Conservation (phyloP, 2,113 vertebrate species). For the Crotalus helleri region DNA sequence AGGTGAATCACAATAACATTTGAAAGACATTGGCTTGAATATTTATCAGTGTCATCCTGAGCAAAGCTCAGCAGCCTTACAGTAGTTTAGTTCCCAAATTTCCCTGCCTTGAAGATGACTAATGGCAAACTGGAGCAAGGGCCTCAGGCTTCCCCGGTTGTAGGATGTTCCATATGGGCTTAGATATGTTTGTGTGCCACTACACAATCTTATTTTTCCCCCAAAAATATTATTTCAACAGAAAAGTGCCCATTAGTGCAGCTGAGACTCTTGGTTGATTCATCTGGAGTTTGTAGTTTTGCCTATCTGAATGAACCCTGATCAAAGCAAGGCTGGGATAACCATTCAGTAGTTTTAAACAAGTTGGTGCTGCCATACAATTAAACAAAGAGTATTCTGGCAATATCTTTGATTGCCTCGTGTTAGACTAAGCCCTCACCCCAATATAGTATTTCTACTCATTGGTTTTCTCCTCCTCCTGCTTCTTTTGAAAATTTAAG, state of each 20-base stretch:
- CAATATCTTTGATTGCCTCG: not conserved
- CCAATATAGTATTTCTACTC: not conserved
- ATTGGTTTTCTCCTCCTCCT: slow-evolving; percentile 10
- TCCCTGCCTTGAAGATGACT: slow-evolving; percentile 66
- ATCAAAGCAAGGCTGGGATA: not conserved
- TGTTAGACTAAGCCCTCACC: not conserved
- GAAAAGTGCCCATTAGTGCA: not conserved
- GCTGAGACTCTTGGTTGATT: not conserved
- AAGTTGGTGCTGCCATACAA: fast-evolving
- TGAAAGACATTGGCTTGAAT: slow-evolving; percentile 74
- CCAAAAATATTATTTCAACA: not conserved
- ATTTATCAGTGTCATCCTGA: slow-evolving; percentile 62
- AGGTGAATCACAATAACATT: slow-evolving; percentile 73
- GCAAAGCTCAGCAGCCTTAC: slow-evolving; percentile 62
- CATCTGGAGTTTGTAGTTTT: not conserved
- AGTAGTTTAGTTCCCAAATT: slow-evolving; percentile 34
- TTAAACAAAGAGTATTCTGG: not conserved
- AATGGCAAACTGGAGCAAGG: slow-evolving; percentile 59
- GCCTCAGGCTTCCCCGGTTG: slow-evolving; percentile 4
- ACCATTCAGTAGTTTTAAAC: not conserved
- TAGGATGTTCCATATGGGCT: not conserved
- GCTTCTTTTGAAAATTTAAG: slow-evolving; percentile 43
- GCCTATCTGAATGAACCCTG: not conserved
- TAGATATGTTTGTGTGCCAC: not conserved
- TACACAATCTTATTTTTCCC: not conserved